Conservation (phyloP, 2,888 invertebrate genomes). For the Trachelus tabidus region DNA sequence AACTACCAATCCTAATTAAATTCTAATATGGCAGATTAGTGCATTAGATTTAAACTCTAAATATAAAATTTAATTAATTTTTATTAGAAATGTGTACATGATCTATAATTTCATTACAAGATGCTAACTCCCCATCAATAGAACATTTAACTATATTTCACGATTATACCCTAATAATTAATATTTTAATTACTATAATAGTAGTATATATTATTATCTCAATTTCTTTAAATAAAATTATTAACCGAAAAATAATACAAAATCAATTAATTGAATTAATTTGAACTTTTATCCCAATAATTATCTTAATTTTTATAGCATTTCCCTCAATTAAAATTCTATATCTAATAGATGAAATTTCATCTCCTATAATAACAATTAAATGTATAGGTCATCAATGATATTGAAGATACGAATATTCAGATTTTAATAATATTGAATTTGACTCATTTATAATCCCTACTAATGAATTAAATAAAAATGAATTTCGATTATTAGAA, state of each 20-base stretch:
- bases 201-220: constrained; percentile 71
- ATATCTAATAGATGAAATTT: constrained; percentile 74
- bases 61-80: constrained; percentile 68
- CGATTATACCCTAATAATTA: constrained; percentile 72
- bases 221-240: constrained; percentile 71
- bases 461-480: constrained; percentile 58
- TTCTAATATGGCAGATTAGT: too few relatives aligned
- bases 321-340: constrained; percentile 72
- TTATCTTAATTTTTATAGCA: constrained; percentile 74
- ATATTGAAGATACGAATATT: constrained; percentile 77
- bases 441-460: constrained; percentile 75
- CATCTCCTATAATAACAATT: constrained; percentile 70
- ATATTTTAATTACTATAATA: constrained; percentile 73
- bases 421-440: constrained; percentile 71
- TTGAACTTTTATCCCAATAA: constrained; percentile 73
- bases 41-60: too few relatives aligned
- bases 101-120: constrained; percentile 71
- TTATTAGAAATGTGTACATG: constrained; percentile 73
- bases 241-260: constrained; percentile 71
- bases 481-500: constrained; percentile 72
- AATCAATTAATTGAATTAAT: constrained; percentile 74
- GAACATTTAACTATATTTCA: constrained; percentile 76
- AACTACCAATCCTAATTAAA: fast-evolving
- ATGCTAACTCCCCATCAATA: constrained; percentile 73
- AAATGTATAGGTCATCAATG: constrained; percentile 76